Percentiles rank a stretch among this genome's conserved stretches.
phyloP scores from a whole-genome alignment of 1,140 invertebrate species.

The Bathynomus jamesi region DNA sequence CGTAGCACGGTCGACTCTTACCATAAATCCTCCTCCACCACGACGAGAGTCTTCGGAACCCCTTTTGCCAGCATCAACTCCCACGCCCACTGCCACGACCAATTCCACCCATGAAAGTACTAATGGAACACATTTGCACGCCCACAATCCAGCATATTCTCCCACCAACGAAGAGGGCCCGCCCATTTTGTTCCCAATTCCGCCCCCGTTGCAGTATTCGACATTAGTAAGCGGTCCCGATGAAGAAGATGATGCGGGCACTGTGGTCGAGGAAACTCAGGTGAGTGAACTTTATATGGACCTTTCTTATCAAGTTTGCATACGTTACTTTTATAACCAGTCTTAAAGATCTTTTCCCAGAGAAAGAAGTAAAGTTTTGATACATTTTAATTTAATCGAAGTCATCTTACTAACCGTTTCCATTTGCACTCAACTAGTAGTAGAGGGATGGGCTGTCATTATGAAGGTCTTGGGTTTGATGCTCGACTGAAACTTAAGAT shows the following conservation, averaged over 20 bases:
- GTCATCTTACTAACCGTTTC: too few relatives aligned
- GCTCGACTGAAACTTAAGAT: too few relatives aligned
- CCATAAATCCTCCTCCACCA: not conserved
- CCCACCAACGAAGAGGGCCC: constrained; percentile 16
- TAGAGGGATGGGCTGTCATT: too few relatives aligned
- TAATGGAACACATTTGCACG: constrained; percentile 7
- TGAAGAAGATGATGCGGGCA: constrained; percentile 16
- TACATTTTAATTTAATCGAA: too few relatives aligned
- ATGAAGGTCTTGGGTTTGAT: too few relatives aligned
- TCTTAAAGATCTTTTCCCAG: too few relatives aligned
- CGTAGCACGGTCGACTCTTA: constrained; percentile 12
- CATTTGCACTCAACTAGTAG: too few relatives aligned
- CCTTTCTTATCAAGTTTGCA: too few relatives aligned
- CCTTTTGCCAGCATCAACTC: constrained; percentile 5
- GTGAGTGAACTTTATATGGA: not conserved
- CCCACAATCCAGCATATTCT: constrained; percentile 29
- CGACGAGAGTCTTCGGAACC: constrained; percentile 24
- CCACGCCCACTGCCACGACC: constrained; percentile 13
- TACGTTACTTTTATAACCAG: too few relatives aligned
- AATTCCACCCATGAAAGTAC: constrained; percentile 6
- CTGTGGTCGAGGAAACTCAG: not conserved
- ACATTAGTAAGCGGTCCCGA: constrained; percentile 23
- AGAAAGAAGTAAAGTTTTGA: too few relatives aligned
- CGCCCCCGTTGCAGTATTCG: constrained; percentile 20
- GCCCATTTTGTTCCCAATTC: not conserved